Evolutionary conservation across 2,113 vertebrate species (phyloP).

Genomic region (Coturnix japonica): DNA sequence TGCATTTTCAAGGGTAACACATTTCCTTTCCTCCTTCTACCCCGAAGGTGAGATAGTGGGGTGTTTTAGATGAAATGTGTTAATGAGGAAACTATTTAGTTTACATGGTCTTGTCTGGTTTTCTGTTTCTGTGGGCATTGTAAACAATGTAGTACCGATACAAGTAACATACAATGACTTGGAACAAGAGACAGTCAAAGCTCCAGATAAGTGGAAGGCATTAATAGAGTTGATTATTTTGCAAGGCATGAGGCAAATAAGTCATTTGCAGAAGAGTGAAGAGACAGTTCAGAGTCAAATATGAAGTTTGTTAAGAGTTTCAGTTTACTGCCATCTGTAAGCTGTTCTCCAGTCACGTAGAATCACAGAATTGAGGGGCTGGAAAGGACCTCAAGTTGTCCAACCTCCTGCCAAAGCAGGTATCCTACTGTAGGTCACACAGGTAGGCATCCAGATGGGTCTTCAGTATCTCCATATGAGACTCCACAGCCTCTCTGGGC

Average conservation of each 20-base stretch:
- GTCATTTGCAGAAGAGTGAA: background rate
- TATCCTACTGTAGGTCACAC: too few relatives aligned
- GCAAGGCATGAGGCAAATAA: slow-evolving; percentile 14
- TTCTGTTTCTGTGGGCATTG: background rate
- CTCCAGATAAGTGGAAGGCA: background rate
- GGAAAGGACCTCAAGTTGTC: too few relatives aligned
- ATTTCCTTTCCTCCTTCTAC: background rate
- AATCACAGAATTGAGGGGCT: too few relatives aligned
- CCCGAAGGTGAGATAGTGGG: background rate
- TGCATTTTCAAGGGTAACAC: background rate
- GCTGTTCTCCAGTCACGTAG: background rate
- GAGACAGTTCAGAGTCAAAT: background rate
- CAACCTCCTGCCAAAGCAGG: too few relatives aligned
- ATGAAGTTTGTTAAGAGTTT: background rate
- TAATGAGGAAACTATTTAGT: slow-evolving; percentile 36
- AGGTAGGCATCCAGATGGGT: too few relatives aligned
- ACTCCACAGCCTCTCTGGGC: too few relatives aligned
- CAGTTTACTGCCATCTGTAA: background rate
- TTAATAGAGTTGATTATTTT: background rate
- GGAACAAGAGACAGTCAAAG: background rate
- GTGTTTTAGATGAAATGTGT: background rate
- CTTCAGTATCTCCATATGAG: too few relatives aligned
- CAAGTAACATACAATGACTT: background rate
- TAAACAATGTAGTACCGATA: background rate
- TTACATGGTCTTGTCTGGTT: background rate